Conservation (phyloP, 2,797 vertebrate genomes). For the Triplophysa yarkandensis region DNA sequence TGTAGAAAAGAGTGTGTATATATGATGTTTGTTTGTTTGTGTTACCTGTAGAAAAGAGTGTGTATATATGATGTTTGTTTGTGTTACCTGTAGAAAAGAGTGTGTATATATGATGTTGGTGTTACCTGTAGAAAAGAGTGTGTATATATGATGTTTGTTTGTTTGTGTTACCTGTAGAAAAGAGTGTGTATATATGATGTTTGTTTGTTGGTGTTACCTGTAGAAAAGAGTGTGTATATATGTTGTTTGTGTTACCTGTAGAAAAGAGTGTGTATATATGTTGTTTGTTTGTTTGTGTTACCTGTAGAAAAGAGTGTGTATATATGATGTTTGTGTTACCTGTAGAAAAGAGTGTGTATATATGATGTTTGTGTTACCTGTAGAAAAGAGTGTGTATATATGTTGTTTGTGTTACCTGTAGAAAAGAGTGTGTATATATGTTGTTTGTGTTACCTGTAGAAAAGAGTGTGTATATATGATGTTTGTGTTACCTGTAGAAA, state of each 20-base stretch:
- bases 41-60: no score
- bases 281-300: no score
- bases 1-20: slow-evolving; percentile 90
- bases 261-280: background rate
- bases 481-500: no score
- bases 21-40: slow-evolving; percentile 76
- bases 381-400: no score
- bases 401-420: background rate
- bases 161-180: no score
- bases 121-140: slow-evolving; percentile 91
- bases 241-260: slow-evolving; percentile 71
- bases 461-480: slow-evolving; percentile 88
- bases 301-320: no score
- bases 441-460: slow-evolving; percentile 86
- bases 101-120: no score
- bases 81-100: no score
- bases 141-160: slow-evolving; percentile 77
- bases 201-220: slow-evolving; percentile 86
- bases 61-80: background rate
- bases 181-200: no score
- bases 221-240: slow-evolving; percentile 89
- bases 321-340: no score
- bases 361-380: slow-evolving; percentile 75
- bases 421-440: no score
- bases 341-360: slow-evolving; percentile 90